Evolutionary conservation across 2,888 invertebrate genomes (phyloP).

Genomic region (Acanthosepion lycidas): DNA sequence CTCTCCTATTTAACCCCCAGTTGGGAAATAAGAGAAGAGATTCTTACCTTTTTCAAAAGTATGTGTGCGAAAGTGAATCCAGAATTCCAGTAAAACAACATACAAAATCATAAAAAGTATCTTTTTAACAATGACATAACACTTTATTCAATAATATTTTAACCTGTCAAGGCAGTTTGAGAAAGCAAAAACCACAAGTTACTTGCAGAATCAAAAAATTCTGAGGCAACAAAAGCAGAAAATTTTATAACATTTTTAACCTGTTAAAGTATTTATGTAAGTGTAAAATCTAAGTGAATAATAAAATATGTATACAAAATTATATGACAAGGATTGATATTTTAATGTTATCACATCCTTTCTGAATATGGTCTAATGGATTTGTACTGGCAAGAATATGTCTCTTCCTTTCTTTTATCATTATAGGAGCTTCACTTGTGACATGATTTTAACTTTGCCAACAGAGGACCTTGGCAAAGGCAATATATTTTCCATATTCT

Average conservation of each 20-base stretch:
- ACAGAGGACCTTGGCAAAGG: background rate
- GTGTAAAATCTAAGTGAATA: background rate
- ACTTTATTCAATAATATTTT: background rate
- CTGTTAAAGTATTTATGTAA: background rate
- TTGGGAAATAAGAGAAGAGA: too few relatives aligned
- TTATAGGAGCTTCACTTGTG: background rate
- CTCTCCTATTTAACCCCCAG: too few relatives aligned
- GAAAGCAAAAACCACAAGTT: background rate
- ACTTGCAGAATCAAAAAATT: background rate
- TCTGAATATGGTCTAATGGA: conserved; percentile 33
- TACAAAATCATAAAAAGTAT: background rate
- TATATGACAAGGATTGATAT: background rate
- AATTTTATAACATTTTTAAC: background rate
- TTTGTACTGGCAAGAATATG: background rate
- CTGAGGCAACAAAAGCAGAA: background rate
- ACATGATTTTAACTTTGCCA: conserved; percentile 1
- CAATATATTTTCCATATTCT: conserved; percentile 33
- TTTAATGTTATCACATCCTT: background rate
- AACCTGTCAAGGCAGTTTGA: background rate
- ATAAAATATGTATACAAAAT: background rate
- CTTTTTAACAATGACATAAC: background rate
- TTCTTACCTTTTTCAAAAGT: too few relatives aligned
- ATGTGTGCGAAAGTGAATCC: too few relatives aligned
- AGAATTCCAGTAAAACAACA: too few relatives aligned
- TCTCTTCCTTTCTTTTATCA: background rate